Percentiles rank a stretch among this genome's conserved stretches.
These are phyloP conservation scores for Galagoides demidoff DNA, from an alignment of 2,797 vertebrate genomes.

Conservation along the genomic window DNA sequence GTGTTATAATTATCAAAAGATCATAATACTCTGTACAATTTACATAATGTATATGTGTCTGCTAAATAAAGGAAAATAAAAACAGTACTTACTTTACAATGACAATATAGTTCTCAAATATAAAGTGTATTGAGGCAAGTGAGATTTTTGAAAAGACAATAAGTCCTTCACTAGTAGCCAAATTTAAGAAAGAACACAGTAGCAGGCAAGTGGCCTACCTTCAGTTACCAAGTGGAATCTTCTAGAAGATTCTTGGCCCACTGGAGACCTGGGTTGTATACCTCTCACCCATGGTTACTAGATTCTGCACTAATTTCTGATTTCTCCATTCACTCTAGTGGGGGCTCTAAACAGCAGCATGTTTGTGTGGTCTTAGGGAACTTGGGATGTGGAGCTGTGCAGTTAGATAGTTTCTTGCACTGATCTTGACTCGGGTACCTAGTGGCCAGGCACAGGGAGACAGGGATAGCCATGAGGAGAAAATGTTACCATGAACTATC, in stretches of 20 bases:
- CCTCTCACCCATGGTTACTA: background rate
- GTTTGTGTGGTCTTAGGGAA: background rate
- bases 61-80: constrained; percentile 24
- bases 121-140: constrained; percentile 7
- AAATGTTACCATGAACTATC: background rate
- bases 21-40: background rate
- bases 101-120: constrained; percentile 14
- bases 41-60: background rate
- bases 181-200: background rate
- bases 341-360: background rate
- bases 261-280: background rate
- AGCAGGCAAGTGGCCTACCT: background rate
- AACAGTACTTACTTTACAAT: background rate
- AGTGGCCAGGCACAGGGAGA: background rate
- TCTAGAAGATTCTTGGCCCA: background rate
- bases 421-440: background rate
- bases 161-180: background rate
- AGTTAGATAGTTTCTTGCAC: background rate
- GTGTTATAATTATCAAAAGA: too few species aligned
- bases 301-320: background rate
- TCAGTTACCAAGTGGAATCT: background rate
- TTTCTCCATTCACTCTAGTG: background rate
- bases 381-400: background rate
- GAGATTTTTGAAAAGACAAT: background rate
- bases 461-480: background rate